Conservation (phyloP, 2,113 vertebrate species). For the Alligator sinensis region DNA sequence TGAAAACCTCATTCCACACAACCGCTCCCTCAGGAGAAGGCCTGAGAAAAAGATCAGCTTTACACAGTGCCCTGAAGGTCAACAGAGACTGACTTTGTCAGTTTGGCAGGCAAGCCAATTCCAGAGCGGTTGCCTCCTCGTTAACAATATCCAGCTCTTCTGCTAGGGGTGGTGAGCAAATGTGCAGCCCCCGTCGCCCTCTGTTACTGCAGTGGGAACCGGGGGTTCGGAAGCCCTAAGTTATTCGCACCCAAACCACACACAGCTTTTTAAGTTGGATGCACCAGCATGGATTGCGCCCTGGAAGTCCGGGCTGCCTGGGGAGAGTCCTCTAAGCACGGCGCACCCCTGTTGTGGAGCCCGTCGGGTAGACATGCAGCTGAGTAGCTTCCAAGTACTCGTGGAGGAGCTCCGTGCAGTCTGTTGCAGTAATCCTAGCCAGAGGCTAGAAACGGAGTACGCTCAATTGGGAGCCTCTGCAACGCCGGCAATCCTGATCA, state of each 20-base stretch:
- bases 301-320: background rate
- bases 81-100: background rate
- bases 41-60: background rate
- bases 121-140: background rate
- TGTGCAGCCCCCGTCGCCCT: background rate
- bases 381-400: background rate
- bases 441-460: background rate
- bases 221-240: background rate
- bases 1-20: background rate
- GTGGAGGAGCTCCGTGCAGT: background rate
- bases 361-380: background rate
- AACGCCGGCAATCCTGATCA: background rate
- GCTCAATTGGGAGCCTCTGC: background rate
- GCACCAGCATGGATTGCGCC: background rate
- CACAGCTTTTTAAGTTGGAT: background rate
- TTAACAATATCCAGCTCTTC: background rate
- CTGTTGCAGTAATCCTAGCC: background rate
- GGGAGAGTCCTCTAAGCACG: background rate
- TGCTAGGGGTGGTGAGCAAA: background rate
- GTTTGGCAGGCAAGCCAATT: background rate
- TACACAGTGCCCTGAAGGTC: background rate
- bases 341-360: background rate
- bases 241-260: background rate
- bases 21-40: background rate
- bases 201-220: fast-evolving